Base-by-base conservation (phyloP, 2,797 vertebrate species). In the Pipistrellus nathusii region DNA sequence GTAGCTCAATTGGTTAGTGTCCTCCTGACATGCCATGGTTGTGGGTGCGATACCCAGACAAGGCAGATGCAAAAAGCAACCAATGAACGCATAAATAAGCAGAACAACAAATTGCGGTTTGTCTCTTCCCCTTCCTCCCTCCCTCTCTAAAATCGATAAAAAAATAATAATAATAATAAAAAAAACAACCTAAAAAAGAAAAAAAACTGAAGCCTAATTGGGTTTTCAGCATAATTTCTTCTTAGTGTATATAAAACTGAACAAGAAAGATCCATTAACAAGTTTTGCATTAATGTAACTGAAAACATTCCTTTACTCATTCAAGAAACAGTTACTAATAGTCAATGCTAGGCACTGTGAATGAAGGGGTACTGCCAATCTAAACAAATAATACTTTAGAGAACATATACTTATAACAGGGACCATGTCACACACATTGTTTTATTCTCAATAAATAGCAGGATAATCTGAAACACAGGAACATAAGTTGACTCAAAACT, bases 191-290 rank as follows among this genome's bases (percentile, higher is more conserved):
- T 64, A 64, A 64, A 93, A 93, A 87, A 94, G 46, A 82, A 64
- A 89, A 83, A n/a, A 66, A 73, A 83, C 0, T 71, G 21, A 91
- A 85, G 30, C 35, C 38, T 91, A 66, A 82, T 0, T 96, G 41
- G 57, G 23, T 93, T 94, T 86, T 81, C 32, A 84, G 35, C 10
- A 3, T 75, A 64, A 59, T 59, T 89, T 72, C 46, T 48, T 73
- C 48, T 80, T 59, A 75, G 64, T 27, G 4, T 69, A 76, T 73
- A 77, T 85, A 93, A 95, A 90, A 66, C 7, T 75, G 55, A 85
- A 93, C 35, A 91, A 71, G 32, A 90, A 93, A 83, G 20, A 82
- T 76, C 23, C 57, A 95, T 23, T 92, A 78, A 86, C 57, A 90
- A 96, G 30, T 73, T 86, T 68, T 92, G 13, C 6, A 77, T 53